Base-by-base conservation (phyloP, 2,797 vertebrate genomes). In the Clarias pachynema region DNA sequence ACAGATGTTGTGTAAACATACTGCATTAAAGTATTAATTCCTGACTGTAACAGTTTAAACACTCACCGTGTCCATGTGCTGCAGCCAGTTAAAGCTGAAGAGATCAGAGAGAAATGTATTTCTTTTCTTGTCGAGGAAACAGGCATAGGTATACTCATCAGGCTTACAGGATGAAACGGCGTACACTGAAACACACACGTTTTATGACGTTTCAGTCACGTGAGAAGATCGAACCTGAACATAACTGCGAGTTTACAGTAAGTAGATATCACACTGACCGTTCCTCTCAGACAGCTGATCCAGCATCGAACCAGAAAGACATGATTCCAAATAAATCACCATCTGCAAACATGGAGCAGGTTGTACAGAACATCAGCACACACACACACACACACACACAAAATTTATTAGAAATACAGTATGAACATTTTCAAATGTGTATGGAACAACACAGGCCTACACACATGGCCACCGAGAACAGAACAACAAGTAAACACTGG, bases 241-340 rank as follows among this genome's bases (percentile, higher is more conserved):
- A n/a, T n/a, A 31, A 1, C 1, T 31, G 0, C 2, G 26, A 44
- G 22, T 40, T 15, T 14, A 7, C 75, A 24, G 8, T 20, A n/a
- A 62, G 20, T 44, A 40, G 34, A 40, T 4, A 2, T 4, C 0
- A 1, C 16, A 44, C 59, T 44, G 44, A 79, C 78, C 78, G 6
- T 44, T 63, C 4, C 60, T 70, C 0, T 84, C 83, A 44, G 74
- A 37, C 24, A 84, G 74, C 10, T 79, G 75, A 57, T 83, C 34
- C 83, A 84, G n/a, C 83, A 84, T 84, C 2, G 83, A 84, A 44
- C 83, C 83, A 26, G 83, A 84, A 60, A n/a, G n/a, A 59, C 83
- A 84, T 14, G 73, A n/a, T 26, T 84, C 83, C 63, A 84, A 26
- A 84, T 79, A 84, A 79, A 84, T 84, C 24, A 84, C 83, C 83